Evolutionary conservation across 2,113 vertebrate species (phyloP).

Genomic region (Camarhynchus parvulus): DNA sequence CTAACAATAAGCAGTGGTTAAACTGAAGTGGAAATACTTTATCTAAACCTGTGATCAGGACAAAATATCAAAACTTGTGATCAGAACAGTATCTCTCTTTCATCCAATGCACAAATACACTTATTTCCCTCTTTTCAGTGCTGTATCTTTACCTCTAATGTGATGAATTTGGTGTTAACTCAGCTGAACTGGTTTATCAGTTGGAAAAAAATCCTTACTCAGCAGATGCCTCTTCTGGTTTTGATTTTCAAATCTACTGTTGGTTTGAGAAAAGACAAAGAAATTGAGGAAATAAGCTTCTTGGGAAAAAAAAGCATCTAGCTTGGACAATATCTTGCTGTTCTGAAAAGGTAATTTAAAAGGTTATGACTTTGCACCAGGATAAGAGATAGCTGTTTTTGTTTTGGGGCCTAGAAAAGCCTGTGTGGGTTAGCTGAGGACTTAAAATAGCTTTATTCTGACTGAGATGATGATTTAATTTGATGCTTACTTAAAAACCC

Average conservation of each 20-base stretch:
- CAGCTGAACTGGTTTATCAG: neutral
- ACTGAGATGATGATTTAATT: neutral
- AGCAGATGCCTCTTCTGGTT: neutral
- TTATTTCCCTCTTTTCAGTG: neutral
- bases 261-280: neutral
- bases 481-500: neutral
- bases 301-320: neutral
- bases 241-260: neutral
- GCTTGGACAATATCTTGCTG: neutral
- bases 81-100: neutral
- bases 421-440: neutral
- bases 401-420: neutral
- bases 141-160: neutral
- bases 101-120: neutral
- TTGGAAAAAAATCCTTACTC: neutral
- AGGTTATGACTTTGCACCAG: neutral
- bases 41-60: neutral
- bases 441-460: neutral
- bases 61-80: neutral
- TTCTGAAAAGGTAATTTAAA: neutral
- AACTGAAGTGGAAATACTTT: neutral
- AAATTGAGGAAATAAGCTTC: neutral
- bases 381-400: neutral
- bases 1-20: neutral
- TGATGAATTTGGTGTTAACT: neutral